These are phyloP conservation scores for Halictus rubicundus DNA, from an alignment of 1,140 invertebrate species.

Conservation along the genomic window DNA sequence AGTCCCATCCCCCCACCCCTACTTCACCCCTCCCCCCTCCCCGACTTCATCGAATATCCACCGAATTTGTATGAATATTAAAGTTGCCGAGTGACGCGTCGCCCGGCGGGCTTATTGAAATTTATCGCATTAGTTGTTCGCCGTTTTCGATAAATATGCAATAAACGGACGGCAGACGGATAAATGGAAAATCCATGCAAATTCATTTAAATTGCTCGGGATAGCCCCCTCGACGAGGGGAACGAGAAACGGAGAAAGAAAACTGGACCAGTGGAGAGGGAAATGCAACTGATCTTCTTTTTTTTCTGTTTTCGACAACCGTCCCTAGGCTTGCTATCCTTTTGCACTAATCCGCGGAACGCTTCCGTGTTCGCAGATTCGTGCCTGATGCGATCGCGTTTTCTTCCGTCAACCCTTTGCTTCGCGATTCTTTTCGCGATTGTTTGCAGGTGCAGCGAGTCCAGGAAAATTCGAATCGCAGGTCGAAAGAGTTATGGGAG, in stretches of 20 bases:
- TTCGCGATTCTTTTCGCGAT: background rate
- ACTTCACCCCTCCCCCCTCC: no score
- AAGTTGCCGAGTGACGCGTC: conserved; percentile 45
- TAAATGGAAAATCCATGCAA: conserved; percentile 69
- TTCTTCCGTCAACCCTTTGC: background rate
- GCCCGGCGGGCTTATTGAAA: conserved; percentile 61
- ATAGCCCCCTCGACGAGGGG: background rate
- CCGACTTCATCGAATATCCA: background rate
- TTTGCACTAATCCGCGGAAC: background rate
- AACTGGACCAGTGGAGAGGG: background rate
- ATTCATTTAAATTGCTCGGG: conserved; percentile 61
- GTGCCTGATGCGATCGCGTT: background rate
- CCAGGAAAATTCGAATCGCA: no score
- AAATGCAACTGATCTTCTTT: background rate
- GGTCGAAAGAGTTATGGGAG: no score
- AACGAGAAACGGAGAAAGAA: conserved; percentile 15
- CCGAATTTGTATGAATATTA: conserved; percentile 65
- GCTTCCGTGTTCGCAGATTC: background rate
- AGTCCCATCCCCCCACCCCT: no score
- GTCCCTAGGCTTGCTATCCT: background rate
- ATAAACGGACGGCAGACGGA: conserved; percentile 64
- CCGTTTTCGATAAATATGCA: conserved; percentile 70
- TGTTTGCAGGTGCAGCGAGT: no score
- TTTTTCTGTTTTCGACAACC: background rate
- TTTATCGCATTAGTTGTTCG: conserved; percentile 64